A percentile compares a stretch with the other conserved stretches of the same genome.
Evolutionary conservation across 2,797 vertebrate genomes (phyloP).

Genomic region (Eutrigla gurnardus): DNA sequence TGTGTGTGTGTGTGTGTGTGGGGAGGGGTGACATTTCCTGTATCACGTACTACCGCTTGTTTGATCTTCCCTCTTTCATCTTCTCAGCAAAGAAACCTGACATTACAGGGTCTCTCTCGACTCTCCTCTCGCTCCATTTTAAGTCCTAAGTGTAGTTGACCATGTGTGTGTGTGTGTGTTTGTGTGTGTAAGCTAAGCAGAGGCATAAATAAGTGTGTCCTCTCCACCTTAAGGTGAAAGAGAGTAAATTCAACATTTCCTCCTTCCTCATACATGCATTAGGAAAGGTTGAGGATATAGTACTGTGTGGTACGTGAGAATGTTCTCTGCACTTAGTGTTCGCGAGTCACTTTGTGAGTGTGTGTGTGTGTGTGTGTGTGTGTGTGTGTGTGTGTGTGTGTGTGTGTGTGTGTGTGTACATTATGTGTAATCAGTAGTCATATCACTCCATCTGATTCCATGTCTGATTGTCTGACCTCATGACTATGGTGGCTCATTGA

Average conservation of each 20-base stretch:
- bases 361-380: background rate
- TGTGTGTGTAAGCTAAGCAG: constrained; percentile 42
- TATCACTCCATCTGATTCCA: constrained; percentile 27
- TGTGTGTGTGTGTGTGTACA: background rate
- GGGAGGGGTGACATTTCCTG: constrained; percentile 72
- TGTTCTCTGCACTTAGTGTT: background rate
- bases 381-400: background rate
- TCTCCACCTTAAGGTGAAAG: constrained; percentile 58
- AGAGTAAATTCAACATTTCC: constrained; percentile 40
- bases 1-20: constrained; percentile 30
- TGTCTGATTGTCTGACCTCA: constrained; percentile 32
- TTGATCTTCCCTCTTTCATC: constrained; percentile 82
- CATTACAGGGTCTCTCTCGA: constrained; percentile 70
- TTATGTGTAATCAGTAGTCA: constrained; percentile 7
- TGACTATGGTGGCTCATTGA: constrained; percentile 24
- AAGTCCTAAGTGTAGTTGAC: constrained; percentile 31
- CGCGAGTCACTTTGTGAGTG: background rate
- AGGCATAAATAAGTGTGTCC: constrained; percentile 60
- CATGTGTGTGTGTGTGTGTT: constrained; percentile 13
- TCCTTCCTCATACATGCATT: constrained; percentile 46
- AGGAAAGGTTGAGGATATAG: constrained; percentile 16
- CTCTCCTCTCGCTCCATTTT: constrained; percentile 60
- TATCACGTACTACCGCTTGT: constrained; percentile 73
- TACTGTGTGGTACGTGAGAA: constrained; percentile 11
- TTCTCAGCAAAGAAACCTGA: constrained; percentile 78